Conservation (phyloP, 1,140 invertebrate genomes). For the Trinorchestia longiramus region DNA sequence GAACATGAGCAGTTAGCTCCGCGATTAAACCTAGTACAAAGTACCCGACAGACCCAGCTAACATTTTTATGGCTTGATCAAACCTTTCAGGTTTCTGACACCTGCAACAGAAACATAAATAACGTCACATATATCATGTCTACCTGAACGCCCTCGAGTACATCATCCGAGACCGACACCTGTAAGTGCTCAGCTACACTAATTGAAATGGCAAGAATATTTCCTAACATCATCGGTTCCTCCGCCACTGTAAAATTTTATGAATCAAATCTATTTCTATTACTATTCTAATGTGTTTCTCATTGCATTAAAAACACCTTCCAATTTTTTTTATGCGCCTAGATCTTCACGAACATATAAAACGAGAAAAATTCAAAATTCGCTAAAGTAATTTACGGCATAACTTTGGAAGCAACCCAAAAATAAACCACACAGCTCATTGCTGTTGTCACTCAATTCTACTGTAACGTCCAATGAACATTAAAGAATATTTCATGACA, state of each 20-base stretch:
- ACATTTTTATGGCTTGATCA: no score
- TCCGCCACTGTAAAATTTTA: not conserved
- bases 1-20: no score
- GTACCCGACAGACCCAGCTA: no score
- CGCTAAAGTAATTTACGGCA: no score
- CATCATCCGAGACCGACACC: not conserved
- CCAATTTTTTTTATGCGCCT: not conserved
- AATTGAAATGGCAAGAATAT: not conserved
- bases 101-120: not conserved
- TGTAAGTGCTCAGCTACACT: not conserved
- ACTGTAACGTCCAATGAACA: not conserved
- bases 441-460: no score
- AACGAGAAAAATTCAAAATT: not conserved
- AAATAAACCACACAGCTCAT: not conserved
- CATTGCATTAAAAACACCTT: not conserved
- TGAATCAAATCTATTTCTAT: not conserved
- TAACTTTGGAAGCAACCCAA: not conserved
- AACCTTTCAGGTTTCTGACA: no score
- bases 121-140: not conserved
- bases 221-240: not conserved
- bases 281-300: not conserved
- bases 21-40: no score
- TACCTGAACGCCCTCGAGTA: not conserved
- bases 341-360: not conserved
- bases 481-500: not conserved